phyloP scores from a whole-genome alignment of 2,113 vertebrate genomes.

The Lophius piscatorius region DNA sequence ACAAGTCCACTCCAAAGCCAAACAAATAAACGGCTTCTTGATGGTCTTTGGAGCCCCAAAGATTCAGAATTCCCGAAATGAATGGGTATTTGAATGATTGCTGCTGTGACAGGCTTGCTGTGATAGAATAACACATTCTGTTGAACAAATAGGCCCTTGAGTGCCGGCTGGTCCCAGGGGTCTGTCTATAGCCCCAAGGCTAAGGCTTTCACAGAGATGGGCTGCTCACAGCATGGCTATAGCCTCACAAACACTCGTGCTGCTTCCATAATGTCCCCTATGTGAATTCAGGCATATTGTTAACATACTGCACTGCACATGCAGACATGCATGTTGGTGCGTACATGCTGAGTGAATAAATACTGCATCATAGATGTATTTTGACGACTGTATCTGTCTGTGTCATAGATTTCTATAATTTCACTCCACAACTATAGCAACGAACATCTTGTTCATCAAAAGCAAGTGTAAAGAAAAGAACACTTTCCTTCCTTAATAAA shows the following conservation, averaged over 20 bases:
- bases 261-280: slow-evolving; percentile 52
- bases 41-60: slow-evolving; percentile 55
- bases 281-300: slow-evolving; percentile 53
- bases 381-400: slow-evolving; percentile 24
- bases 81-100: slow-evolving; percentile 83
- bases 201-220: slow-evolving; percentile 71
- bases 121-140: slow-evolving; percentile 83
- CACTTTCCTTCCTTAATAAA: slow-evolving; percentile 8
- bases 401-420: slow-evolving; percentile 22
- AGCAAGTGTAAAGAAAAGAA: neutral
- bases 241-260: slow-evolving; percentile 71
- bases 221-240: slow-evolving; percentile 72
- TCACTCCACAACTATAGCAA: slow-evolving; percentile 18
- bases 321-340: slow-evolving; percentile 6
- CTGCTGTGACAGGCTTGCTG: slow-evolving; percentile 81
- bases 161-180: slow-evolving; percentile 78
- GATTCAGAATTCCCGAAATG: slow-evolving; percentile 68
- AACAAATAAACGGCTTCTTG: slow-evolving; percentile 57
- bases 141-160: slow-evolving; percentile 84
- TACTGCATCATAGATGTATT: neutral
- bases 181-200: slow-evolving; percentile 79
- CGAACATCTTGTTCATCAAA: slow-evolving; percentile 10
- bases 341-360: slow-evolving; percentile 17
- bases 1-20: slow-evolving; percentile 41
- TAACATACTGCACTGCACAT: slow-evolving; percentile 31